Evolutionary conservation across 2,888 invertebrate genomes (phyloP), one percentile per base, ranked within the genome.

Genomic region (Cantharis lateralis): DNA sequence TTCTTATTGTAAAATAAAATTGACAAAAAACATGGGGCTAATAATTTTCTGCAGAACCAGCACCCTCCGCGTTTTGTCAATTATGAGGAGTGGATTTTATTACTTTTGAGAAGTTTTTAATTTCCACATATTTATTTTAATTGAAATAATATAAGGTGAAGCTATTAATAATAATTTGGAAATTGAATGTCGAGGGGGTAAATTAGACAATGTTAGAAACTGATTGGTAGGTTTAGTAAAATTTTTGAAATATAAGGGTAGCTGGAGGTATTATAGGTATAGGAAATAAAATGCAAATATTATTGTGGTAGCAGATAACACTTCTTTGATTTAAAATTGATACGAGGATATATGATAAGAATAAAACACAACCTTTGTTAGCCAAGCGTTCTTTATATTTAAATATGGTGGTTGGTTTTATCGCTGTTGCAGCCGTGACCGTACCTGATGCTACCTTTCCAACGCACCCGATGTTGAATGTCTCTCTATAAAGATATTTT

Each of bases 401-500:
- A 77, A 75, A 77, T 74, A 72, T 70, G 74, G 73, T 68, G 68
- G 72, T 71, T 28, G 72, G 79, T 80, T 81, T 81, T 81, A 81
- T 80, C 73, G 71, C 79, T 78, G 77, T 81, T 81, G 80, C 80
- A 81, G 80, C 82, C 82, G 82, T 79, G 81, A 80, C 82, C 80
- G 75, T 79, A 82, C 82, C 82, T 82, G 82, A 68, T 78, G 78
- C 79, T 78, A 79, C 80, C 70, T 74, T 71, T 62, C 66, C 72
- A 62, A 68, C 62, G 18, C 73, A 71, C 74, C 83, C 83, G 83
- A 84, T 82, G 83, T 82, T 80, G 84, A 86, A 87, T 86, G 86
- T 87, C 86, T 87, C 84, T 85, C 87, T 87, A 87, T 85, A 83
- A 82, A 83, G 83, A 82, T 83, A 85, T 84, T 86, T 85, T 85